Evolutionary conservation across 2,888 invertebrate species (phyloP).

Genomic region (Drosophila paranaensis): DNA sequence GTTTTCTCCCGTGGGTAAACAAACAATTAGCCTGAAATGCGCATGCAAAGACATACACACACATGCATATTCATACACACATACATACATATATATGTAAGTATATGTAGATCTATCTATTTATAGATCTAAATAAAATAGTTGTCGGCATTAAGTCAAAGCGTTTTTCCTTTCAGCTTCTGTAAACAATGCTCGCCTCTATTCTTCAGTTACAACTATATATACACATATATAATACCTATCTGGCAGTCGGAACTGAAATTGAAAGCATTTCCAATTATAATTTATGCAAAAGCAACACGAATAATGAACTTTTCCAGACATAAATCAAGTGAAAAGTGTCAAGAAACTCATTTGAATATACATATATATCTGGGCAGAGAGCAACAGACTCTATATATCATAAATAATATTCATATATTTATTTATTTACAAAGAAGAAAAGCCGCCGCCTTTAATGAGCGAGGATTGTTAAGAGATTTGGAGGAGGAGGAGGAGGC

Average conservation of each 20-base stretch:
- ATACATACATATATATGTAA: slow-evolving; percentile 4
- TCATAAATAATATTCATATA: slow-evolving; percentile 37
- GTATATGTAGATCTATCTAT: slow-evolving; percentile 21
- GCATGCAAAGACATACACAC: slow-evolving; percentile 38
- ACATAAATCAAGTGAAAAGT: slow-evolving; percentile 53
- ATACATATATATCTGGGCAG: slow-evolving; percentile 24
- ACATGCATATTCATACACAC: neutral
- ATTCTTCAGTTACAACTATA: slow-evolving; percentile 42
- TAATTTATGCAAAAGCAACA: slow-evolving; percentile 34
- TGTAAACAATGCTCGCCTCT: slow-evolving; percentile 40
- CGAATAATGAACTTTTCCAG: slow-evolving; percentile 30
- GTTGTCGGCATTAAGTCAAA: slow-evolving; percentile 55
- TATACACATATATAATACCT: neutral
- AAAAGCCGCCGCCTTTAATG: slow-evolving; percentile 42
- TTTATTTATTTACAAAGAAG: neutral
- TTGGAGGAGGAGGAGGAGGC: slow-evolving; percentile 6
- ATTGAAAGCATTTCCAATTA: slow-evolving; percentile 35
- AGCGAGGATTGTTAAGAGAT: slow-evolving; percentile 34
- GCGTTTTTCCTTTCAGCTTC: slow-evolving; percentile 20
- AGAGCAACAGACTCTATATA: slow-evolving; percentile 17
- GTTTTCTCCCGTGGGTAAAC: slow-evolving; percentile 57
- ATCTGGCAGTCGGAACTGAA: slow-evolving; percentile 15
- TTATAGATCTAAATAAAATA: slow-evolving; percentile 40
- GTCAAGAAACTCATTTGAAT: slow-evolving; percentile 66
- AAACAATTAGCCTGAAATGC: slow-evolving; percentile 69